phyloP scores from a whole-genome alignment of 1,140 invertebrate species.

The Zaprionus africanus region DNA sequence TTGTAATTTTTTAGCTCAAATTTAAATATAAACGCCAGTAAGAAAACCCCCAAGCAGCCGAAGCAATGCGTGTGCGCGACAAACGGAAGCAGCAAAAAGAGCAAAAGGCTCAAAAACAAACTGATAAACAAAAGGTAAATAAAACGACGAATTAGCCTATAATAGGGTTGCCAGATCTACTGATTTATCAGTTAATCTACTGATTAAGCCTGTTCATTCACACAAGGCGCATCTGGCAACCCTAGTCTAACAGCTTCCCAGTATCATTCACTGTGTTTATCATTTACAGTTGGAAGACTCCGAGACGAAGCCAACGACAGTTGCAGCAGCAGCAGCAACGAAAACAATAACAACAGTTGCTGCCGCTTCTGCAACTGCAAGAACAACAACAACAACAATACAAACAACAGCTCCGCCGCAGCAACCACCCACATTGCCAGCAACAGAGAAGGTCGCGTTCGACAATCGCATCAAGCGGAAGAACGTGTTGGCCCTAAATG shows the following conservation, averaged over 20 bases:
- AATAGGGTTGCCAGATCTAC: too few species aligned
- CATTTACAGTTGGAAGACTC: conserved; percentile 23
- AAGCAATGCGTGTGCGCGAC: conserved; percentile 68
- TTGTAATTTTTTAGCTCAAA: conserved; percentile 22
- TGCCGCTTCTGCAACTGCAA: conserved; percentile 18
- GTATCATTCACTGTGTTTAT: not conserved
- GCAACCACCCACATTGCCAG: conserved; percentile 52
- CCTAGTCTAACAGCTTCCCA: not conserved
- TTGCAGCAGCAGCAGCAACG: conserved; percentile 26
- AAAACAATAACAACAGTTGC: conserved; percentile 13
- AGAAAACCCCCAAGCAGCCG: conserved; percentile 13
- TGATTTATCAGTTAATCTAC: too few species aligned
- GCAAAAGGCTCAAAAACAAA: conserved; percentile 37
- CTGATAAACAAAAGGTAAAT: conserved; percentile 48
- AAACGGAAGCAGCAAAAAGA: conserved; percentile 64
- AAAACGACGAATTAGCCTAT: not conserved
- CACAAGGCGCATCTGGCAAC: too few species aligned
- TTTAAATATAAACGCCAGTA: conserved; percentile 22
- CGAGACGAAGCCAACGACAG: conserved; percentile 3
- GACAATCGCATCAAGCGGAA: conserved; percentile 82
- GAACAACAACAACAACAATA: not conserved
- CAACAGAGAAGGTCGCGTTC: conserved; percentile 71
- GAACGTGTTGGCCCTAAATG: conserved; percentile 78
- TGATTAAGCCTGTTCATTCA: too few species aligned
- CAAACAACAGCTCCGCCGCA: not conserved